A percentile compares a stretch with the other conserved stretches of the same genome.
phyloP scores from a whole-genome alignment of 92 coral and sea anemone genomes.

The Paragorgia papillata region DNA sequence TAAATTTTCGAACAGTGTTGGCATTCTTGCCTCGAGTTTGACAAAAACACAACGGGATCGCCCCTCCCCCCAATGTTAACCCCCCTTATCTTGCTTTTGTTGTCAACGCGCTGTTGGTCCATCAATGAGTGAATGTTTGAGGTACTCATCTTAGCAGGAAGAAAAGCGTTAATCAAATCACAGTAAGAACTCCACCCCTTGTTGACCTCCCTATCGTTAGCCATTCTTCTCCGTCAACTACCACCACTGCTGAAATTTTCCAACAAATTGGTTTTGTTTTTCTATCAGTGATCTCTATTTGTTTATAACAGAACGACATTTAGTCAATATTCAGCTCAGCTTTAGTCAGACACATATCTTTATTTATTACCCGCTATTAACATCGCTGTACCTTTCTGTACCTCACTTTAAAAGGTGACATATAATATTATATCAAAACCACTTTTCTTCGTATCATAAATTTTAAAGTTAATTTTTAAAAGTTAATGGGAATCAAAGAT shows the following conservation, averaged over 20 bases:
- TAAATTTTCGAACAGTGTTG: neutral
- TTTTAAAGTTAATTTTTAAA: no score
- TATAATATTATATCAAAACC: no score
- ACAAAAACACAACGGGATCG: neutral
- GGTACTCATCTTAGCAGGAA: slow-evolving; percentile 5
- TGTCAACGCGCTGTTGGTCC: slow-evolving; percentile 34
- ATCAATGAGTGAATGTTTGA: slow-evolving; percentile 30
- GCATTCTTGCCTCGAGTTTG: neutral
- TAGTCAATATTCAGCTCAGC: neutral
- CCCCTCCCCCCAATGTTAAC: slow-evolving; percentile 17
- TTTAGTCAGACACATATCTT: no score
- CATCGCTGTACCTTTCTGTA: no score
- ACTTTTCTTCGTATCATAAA: no score
- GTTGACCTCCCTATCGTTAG: neutral
- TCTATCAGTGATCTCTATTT: neutral
- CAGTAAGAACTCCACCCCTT: slow-evolving; percentile 22
- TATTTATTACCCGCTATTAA: no score
- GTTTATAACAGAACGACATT: neutral
- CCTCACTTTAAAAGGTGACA: no score
- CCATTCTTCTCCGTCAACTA: slow-evolving; percentile 3
- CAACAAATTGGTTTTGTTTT: slow-evolving; percentile 30
- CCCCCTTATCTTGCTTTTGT: slow-evolving; percentile 31
- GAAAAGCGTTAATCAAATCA: slow-evolving; percentile 36
- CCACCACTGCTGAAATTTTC: slow-evolving; percentile 40
- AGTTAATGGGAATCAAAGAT: no score